A percentile compares a stretch with the other conserved stretches of the same genome.
Conservation (phyloP, 2,113 vertebrate species). For the Cololabis saira region DNA sequence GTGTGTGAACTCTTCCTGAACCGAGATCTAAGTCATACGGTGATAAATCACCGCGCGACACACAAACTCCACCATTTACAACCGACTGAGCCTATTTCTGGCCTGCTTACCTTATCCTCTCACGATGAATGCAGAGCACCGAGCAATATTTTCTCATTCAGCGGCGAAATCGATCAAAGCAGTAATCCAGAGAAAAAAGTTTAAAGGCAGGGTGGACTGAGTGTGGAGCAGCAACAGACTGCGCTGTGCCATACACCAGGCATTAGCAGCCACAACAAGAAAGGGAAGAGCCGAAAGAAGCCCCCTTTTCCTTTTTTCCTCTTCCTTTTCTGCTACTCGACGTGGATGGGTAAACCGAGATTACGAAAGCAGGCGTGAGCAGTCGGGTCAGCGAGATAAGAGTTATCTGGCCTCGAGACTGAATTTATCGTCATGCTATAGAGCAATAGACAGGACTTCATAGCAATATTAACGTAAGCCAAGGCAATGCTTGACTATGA, state of each 20-base stretch:
- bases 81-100: conserved; percentile 88
- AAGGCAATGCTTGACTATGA: conserved; percentile 80
- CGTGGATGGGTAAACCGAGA: conserved; percentile 82
- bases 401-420: conserved; percentile 80
- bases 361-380: conserved; percentile 78
- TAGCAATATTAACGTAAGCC: conserved; percentile 85
- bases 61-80: conserved; percentile 97
- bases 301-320: conserved; percentile 59
- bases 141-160: conserved; percentile 86
- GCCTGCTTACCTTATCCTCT: conserved; percentile 98
- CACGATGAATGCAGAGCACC: conserved; percentile 91
- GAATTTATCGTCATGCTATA: conserved; percentile 76
- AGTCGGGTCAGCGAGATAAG: conserved; percentile 83
- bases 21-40: conserved; percentile 98
- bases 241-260: conserved; percentile 77
- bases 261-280: conserved; percentile 80
- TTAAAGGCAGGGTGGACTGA: conserved; percentile 66
- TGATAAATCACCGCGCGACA: conserved; percentile 98
- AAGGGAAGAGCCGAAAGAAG: conserved; percentile 75
- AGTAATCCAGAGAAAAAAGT: conserved; percentile 79
- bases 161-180: conserved; percentile 85
- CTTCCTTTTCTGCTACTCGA: conserved; percentile 62
- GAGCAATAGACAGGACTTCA: conserved; percentile 86
- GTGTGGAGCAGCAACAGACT: conserved; percentile 66
- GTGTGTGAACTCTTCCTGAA: conserved; percentile 99